A percentile compares a stretch with the other conserved stretches of the same genome.
phyloP scores from a whole-genome alignment of 2,888 invertebrate genomes.

The Myopa testacea region DNA sequence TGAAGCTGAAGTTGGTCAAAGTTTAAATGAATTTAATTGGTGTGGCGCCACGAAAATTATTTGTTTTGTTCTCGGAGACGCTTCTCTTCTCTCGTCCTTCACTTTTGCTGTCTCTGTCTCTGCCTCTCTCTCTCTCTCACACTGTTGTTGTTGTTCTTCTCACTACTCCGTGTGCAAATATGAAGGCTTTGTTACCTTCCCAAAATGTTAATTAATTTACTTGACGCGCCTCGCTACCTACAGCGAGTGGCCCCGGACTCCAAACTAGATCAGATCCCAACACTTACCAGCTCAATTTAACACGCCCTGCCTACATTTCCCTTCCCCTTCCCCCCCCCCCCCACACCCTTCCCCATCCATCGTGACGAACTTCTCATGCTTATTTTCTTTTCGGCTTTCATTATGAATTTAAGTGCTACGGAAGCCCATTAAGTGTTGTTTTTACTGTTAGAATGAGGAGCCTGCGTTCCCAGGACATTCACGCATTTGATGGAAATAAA shows the following conservation, averaged over 20 bases:
- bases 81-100: background rate
- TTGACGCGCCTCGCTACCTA: constrained; percentile 50
- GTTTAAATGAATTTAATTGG: constrained; percentile 62
- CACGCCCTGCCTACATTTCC: constrained; percentile 20
- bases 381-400: constrained; percentile 36
- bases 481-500: constrained; percentile 13
- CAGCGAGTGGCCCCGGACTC: background rate
- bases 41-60: constrained; percentile 51
- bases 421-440: constrained; percentile 57
- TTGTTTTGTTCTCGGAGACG: constrained; percentile 30
- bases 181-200: background rate
- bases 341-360: background rate
- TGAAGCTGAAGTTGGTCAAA: constrained; percentile 42
- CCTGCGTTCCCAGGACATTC: constrained; percentile 16
- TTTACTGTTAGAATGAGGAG: background rate
- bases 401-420: constrained; percentile 61
- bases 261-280: background rate
- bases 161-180: background rate
- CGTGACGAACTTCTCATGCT: background rate
- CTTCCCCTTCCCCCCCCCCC: background rate
- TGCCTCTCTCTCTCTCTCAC: too few relatives aligned
- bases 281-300: constrained; percentile 19
- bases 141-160: background rate
- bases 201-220: constrained; percentile 62
- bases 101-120: background rate